A percentile compares a stretch with the other conserved stretches of the same genome.
Conservation (phyloP, 2,113 vertebrate genomes). For the Zapornia atra region DNA sequence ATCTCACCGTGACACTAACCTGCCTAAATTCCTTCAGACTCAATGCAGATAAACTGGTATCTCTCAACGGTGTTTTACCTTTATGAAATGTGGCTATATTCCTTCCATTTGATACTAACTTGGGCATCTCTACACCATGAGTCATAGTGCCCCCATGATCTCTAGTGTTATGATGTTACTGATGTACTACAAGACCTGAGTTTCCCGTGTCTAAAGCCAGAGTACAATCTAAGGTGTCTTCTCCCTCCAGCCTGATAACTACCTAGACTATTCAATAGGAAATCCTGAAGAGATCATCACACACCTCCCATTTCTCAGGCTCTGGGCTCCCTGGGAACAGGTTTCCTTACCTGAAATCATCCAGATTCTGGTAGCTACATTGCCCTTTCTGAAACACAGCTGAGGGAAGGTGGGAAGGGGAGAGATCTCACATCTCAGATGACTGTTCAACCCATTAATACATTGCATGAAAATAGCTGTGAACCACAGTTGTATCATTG, state of each 20-base stretch:
- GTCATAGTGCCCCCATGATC: fast-evolving
- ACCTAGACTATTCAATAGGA: background rate
- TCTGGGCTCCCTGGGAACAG: background rate
- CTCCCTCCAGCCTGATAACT: background rate
- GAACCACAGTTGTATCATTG: background rate
- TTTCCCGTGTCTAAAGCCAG: background rate
- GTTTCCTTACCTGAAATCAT: background rate
- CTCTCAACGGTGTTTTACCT: background rate
- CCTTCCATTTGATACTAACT: background rate
- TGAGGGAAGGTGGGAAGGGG: too few species aligned
- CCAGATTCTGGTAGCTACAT: background rate
- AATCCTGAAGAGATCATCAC: background rate
- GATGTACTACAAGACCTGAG: background rate
- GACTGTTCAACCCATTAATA: background rate
- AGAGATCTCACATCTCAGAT: background rate
- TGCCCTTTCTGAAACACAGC: background rate
- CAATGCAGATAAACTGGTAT: background rate
- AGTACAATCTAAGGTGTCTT: background rate
- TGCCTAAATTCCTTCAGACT: background rate
- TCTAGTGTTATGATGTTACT: fast-evolving
- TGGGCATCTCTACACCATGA: background rate
- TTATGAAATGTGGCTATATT: background rate
- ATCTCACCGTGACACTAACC: background rate
- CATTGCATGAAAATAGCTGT: background rate
- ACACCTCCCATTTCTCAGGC: background rate